Evolutionary conservation across 2,888 invertebrate genomes (phyloP).

Genomic region (Drosophila paracracens): DNA sequence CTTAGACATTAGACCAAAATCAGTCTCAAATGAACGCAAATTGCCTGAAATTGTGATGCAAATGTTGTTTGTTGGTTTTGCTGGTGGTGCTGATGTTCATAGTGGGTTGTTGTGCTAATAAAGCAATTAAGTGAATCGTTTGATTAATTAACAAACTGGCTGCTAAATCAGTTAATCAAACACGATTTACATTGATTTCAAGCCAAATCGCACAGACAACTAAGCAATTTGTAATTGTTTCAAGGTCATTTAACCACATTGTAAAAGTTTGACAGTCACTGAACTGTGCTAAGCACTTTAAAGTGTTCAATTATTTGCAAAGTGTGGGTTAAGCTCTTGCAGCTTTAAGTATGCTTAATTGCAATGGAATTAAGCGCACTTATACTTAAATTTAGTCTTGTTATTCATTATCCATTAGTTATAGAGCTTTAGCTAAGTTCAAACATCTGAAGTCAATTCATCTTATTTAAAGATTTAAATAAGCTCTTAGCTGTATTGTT

Average conservation of each 20-base stretch:
- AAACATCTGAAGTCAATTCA: background rate
- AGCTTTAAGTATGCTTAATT: conserved; percentile 4
- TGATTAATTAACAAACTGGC: conserved; percentile 62
- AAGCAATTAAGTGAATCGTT: conserved; percentile 70
- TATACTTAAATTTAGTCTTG: background rate
- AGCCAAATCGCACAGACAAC: conserved; percentile 16
- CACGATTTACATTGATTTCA: conserved; percentile 61
- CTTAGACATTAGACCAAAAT: conserved; percentile 46
- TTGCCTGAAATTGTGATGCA: conserved; percentile 29
- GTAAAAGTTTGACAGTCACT: conserved; percentile 5
- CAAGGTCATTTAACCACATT: conserved; percentile 49
- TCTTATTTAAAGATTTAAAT: background rate
- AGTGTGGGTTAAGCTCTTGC: background rate
- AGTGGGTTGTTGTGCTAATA: conserved; percentile 43
- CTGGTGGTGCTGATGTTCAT: background rate
- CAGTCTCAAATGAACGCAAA: conserved; percentile 4
- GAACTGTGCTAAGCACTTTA: conserved; percentile 1
- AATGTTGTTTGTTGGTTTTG: conserved; percentile 32
- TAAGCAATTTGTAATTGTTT: conserved; percentile 24
- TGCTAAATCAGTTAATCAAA: conserved; percentile 54
- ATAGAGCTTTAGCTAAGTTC: background rate
- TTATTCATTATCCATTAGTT: background rate
- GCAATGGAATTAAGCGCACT: background rate
- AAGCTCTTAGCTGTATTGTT: background rate
- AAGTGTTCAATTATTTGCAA: background rate